A percentile compares a stretch with the other conserved stretches of the same genome.
phyloP scores from a whole-genome alignment of 2,797 vertebrate genomes.

The Cyprinodon diabolis region DNA sequence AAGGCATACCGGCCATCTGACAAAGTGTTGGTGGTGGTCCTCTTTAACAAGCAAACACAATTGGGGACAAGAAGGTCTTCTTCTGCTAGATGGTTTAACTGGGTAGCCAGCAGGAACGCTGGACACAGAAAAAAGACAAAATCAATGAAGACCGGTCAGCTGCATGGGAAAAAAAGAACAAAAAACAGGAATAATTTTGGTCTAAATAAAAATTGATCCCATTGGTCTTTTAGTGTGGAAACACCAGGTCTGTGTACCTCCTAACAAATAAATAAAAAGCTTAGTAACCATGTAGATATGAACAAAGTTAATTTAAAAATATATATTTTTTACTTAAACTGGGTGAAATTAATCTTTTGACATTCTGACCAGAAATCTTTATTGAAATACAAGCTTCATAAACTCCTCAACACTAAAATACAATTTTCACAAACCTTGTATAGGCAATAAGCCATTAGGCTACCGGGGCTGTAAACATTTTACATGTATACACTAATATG shows the following conservation, averaged over 20 bases:
- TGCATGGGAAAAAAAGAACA: background rate
- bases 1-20: constrained; percentile 62
- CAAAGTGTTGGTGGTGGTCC: constrained; percentile 33
- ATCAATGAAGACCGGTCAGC: background rate
- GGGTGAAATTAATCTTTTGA: background rate
- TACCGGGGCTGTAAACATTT: background rate
- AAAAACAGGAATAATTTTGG: too few relatives aligned
- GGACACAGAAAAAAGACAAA: constrained; percentile 20
- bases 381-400: background rate
- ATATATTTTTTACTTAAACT: background rate
- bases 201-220: too few relatives aligned
- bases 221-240: background rate
- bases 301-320: background rate
- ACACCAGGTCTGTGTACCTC: background rate
- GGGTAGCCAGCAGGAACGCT: constrained; percentile 67
- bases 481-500: background rate
- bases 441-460: background rate
- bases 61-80: constrained; percentile 50
- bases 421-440: background rate
- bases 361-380: background rate
- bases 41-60: constrained; percentile 69
- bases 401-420: background rate
- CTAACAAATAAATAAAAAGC: background rate
- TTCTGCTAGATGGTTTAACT: constrained; percentile 61
- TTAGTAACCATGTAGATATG: too few relatives aligned